Percentiles rank a stretch among this genome's conserved stretches.
Conservation (phyloP, 2,888 invertebrate species). For the Neelides folsomi region DNA sequence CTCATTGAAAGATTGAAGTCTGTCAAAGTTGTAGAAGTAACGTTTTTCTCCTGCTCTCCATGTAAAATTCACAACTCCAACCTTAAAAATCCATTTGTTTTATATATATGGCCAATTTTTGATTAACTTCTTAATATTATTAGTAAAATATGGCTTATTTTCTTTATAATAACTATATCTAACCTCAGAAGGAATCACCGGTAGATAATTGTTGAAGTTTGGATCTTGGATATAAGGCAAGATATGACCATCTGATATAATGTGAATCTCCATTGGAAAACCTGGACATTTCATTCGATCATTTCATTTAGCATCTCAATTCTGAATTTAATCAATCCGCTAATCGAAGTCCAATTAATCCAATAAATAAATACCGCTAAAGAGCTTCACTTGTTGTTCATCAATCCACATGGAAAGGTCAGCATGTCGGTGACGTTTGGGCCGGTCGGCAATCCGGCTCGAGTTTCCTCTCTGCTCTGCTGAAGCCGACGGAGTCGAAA, state of each 20-base stretch:
- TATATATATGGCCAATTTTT: neutral
- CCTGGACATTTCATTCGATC: conserved; percentile 42
- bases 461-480: no score
- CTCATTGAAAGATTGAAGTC: conserved; percentile 68
- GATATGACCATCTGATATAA: conserved; percentile 75
- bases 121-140: neutral
- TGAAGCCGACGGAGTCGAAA: no score
- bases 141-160: conserved; percentile 1
- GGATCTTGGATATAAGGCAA: conserved; percentile 75
- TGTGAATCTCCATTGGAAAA: conserved; percentile 74
- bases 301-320: no score
- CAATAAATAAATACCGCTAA: conserved; percentile 67
- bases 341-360: no score
- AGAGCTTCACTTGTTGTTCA: conserved; percentile 77
- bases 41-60: conserved; percentile 60
- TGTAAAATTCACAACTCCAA: conserved; percentile 73
- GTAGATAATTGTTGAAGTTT: conserved; percentile 75
- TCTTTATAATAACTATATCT: conserved; percentile 19
- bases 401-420: conserved; percentile 59
- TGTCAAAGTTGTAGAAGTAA: conserved; percentile 68
- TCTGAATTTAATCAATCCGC: no score
- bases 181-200: conserved; percentile 83
- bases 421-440: conserved; percentile 8
- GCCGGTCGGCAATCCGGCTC: neutral
- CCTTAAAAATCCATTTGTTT: conserved; percentile 31